A percentile compares a stretch with the other conserved stretches of the same genome.
These are phyloP conservation scores for Eira barbara DNA, from an alignment of 2,113 vertebrate genomes.

Conservation along the genomic window DNA sequence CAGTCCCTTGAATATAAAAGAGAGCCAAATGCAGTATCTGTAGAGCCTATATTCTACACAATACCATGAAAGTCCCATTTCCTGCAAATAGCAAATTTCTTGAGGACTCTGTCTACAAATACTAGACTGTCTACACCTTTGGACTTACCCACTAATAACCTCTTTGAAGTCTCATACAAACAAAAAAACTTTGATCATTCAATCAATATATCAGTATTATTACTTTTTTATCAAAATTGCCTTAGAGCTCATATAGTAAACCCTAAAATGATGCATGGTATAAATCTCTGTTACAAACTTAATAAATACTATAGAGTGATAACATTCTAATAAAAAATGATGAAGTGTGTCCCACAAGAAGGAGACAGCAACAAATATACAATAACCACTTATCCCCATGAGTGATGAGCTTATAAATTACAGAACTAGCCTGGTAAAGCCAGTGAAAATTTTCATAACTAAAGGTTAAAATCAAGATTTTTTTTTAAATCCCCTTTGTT, in stretches of 20 bases:
- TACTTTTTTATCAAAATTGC: constrained; percentile 55
- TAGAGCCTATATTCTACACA: not conserved
- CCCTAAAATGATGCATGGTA: constrained; percentile 8
- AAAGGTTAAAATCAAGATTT: constrained; percentile 41
- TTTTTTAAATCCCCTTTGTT: not conserved
- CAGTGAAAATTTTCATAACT: constrained; percentile 38
- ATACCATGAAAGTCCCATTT: not conserved
- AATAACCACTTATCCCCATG: constrained; percentile 6
- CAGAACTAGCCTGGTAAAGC: constrained; percentile 21
- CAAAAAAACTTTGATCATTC: not conserved
- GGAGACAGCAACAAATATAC: constrained; percentile 41
- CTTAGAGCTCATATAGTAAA: not conserved
- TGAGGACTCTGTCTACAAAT: not conserved
- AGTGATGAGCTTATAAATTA: constrained; percentile 55
- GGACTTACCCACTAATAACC: not conserved
- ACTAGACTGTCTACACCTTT: not conserved
- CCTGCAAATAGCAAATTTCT: not conserved
- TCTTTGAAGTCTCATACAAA: not conserved
- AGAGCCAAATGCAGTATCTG: not conserved
- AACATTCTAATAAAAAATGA: constrained; percentile 69
- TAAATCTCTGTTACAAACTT: constrained; percentile 52
- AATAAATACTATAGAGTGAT: constrained; percentile 53
- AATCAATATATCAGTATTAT: constrained; percentile 5
- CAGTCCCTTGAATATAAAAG: not conserved
- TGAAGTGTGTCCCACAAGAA: constrained; percentile 56